These are phyloP conservation scores for Nannobrachium achirus DNA, from an alignment of 2,113 vertebrate species.

Conservation along the genomic window DNA sequence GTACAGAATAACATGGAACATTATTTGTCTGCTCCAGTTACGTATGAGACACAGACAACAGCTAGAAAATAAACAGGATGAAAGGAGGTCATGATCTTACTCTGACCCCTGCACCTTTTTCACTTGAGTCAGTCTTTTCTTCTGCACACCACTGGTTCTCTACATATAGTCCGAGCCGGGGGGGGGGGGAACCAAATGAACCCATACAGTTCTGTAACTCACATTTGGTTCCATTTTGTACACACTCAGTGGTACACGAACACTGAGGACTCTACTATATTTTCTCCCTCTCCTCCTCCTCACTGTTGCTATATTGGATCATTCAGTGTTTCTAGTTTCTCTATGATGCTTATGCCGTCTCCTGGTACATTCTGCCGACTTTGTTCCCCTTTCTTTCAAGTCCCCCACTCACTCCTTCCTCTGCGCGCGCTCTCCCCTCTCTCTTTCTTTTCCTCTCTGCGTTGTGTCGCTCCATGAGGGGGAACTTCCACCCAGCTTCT, in stretches of 20 bases:
- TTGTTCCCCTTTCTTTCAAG: constrained; percentile 59
- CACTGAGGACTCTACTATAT: no score
- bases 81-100: constrained; percentile 40
- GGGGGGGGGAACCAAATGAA: no score
- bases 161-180: no score
- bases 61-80: constrained; percentile 42
- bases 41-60: constrained; percentile 18
- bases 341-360: constrained; percentile 10
- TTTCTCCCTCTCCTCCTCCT: neutral
- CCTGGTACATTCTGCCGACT: constrained; percentile 18
- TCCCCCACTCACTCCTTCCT: constrained; percentile 38
- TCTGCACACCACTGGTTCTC: no score
- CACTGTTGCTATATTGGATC: constrained; percentile 1
- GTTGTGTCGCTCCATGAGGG: constrained; percentile 56
- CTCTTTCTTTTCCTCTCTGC: constrained; percentile 45
- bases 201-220: no score
- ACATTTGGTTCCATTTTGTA: no score
- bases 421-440: neutral
- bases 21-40: constrained; percentile 10
- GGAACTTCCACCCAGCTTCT: constrained; percentile 70
- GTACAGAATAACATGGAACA: neutral
- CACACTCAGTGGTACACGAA: no score
- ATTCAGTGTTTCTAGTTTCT: neutral
- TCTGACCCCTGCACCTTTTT: constrained; percentile 25
- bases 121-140: no score